These are phyloP conservation scores for Muscicapa adusta DNA, from an alignment of 2,113 vertebrate species.

Conservation along the genomic window DNA sequence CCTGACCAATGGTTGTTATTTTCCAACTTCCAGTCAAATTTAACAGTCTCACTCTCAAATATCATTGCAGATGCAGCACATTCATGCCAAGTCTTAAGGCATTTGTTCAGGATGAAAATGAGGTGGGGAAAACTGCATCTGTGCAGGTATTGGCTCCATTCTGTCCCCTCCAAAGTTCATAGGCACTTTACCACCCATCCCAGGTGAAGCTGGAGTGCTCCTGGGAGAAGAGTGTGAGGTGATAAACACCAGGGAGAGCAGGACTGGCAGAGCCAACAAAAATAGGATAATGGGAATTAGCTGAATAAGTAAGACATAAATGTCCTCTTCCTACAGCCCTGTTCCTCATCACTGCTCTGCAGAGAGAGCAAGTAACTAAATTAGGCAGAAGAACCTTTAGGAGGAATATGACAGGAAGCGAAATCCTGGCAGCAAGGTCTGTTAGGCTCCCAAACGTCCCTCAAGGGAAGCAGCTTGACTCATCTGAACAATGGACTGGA, in stretches of 20 bases:
- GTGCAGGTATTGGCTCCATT: not conserved
- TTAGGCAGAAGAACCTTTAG: constrained; percentile 32
- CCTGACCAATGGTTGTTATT: not conserved
- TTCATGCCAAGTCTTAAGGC: not conserved
- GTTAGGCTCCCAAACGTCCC: not conserved
- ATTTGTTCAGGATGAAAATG: not conserved
- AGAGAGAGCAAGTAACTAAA: constrained; percentile 25
- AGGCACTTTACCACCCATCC: not conserved
- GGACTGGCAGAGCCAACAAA: not conserved
- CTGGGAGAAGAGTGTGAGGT: not conserved
- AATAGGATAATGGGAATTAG: not conserved
- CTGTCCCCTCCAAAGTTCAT: not conserved
- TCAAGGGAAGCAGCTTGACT: constrained; percentile 35
- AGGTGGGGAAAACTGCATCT: not conserved
- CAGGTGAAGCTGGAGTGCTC: not conserved
- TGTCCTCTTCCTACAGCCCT: not conserved
- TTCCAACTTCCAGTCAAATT: not conserved
- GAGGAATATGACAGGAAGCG: not conserved
- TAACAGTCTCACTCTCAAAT: not conserved
- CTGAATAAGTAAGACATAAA: not conserved
- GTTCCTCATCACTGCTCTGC: constrained; percentile 19
- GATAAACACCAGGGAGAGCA: not conserved
- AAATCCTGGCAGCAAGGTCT: constrained; percentile 14
- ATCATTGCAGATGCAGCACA: accelerated
- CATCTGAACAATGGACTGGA: constrained; percentile 39